These are phyloP conservation scores for Rhinolophus sinicus DNA, from an alignment of 2,113 vertebrate genomes.

Conservation along the genomic window DNA sequence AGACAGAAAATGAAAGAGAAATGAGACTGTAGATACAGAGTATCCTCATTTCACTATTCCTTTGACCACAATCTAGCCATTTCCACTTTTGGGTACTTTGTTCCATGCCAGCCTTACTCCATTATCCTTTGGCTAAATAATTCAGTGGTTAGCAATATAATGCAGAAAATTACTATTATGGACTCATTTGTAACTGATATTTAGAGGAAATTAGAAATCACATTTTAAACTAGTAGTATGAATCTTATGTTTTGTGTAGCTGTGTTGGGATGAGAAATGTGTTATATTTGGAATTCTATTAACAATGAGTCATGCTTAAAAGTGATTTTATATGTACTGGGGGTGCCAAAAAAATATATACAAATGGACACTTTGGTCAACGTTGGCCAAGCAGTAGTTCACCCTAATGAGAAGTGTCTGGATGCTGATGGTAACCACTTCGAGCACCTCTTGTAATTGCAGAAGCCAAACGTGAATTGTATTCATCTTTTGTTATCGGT, in stretches of 20 bases:
- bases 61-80: background rate
- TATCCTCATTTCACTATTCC: background rate
- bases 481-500: too few relatives aligned
- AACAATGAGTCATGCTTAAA: constrained; percentile 32
- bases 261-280: background rate
- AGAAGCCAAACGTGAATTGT: too few relatives aligned
- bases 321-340: background rate
- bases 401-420: too few relatives aligned
- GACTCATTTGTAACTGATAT: constrained; percentile 16
- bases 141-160: constrained; percentile 17
- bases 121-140: background rate
- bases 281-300: constrained; percentile 47
- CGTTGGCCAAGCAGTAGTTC: too few relatives aligned
- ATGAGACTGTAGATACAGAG: background rate
- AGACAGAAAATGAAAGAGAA: background rate
- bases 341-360: too few relatives aligned
- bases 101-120: background rate
- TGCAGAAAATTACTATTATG: background rate
- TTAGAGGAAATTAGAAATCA: constrained; percentile 47
- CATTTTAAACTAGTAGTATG: constrained; percentile 46
- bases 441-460: too few relatives aligned
- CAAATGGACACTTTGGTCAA: too few relatives aligned
- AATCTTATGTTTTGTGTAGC: constrained; percentile 17
- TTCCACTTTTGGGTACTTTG: background rate
- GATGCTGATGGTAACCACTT: too few relatives aligned